phyloP scores from a whole-genome alignment of 2,797 vertebrate species.

The Pseudopleuronectes americanus region DNA sequence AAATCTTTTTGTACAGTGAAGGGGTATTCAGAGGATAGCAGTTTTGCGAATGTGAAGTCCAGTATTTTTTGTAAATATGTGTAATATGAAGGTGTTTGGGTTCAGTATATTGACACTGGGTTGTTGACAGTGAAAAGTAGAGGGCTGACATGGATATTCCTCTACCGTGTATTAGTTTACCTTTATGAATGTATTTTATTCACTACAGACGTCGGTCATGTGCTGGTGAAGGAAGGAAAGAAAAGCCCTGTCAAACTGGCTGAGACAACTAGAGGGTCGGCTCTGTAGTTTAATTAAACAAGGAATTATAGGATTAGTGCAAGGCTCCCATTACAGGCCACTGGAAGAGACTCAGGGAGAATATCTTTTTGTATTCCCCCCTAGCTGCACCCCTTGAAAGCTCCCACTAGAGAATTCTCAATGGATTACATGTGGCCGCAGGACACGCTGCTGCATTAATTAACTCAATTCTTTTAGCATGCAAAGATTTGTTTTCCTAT shows the following conservation, averaged over 20 bases:
- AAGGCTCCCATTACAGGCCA: constrained; percentile 81
- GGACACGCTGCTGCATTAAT: constrained; percentile 85
- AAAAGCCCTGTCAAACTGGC: constrained; percentile 71
- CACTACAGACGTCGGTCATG: constrained; percentile 22
- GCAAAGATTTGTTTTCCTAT: constrained; percentile 70
- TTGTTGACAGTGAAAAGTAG: not conserved
- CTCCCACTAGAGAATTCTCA: constrained; percentile 79
- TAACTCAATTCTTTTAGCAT: constrained; percentile 79
- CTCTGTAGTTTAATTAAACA: constrained; percentile 88
- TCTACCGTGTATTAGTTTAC: constrained; percentile 21
- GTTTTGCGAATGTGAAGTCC: not conserved
- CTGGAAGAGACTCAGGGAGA: constrained; percentile 80
- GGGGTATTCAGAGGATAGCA: not conserved
- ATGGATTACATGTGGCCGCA: constrained; percentile 83
- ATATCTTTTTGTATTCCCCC: constrained; percentile 78
- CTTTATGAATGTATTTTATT: constrained; percentile 30
- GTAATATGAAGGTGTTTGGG: not conserved
- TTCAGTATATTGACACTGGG: not conserved
- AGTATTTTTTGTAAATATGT: not conserved
- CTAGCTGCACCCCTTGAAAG: constrained; percentile 52
- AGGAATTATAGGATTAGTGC: constrained; percentile 89
- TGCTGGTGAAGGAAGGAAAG: constrained; percentile 52
- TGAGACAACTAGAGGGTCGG: constrained; percentile 73
- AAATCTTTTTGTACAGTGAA: too few relatives aligned
- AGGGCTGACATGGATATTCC: constrained; percentile 3